Percentiles rank a stretch among this genome's conserved stretches.
These are phyloP conservation scores for Listronotus oregonensis DNA, from an alignment of 1,140 invertebrate species.

Conservation along the genomic window DNA sequence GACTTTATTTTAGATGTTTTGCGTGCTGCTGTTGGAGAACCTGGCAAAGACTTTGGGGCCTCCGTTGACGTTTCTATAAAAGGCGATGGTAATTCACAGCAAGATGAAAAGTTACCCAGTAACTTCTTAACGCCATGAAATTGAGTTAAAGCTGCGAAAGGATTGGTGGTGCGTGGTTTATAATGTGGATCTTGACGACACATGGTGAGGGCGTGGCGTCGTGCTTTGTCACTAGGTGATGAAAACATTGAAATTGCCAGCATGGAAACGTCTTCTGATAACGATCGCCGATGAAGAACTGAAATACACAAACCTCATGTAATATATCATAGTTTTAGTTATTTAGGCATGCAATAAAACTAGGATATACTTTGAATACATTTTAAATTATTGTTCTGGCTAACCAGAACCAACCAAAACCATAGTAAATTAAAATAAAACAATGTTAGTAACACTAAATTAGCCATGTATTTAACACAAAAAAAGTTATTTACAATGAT, in stretches of 20 bases:
- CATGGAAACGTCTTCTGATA: constrained; percentile 68
- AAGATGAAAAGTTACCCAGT: constrained; percentile 75
- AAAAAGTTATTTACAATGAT: constrained; percentile 1
- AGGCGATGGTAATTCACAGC: constrained; percentile 73
- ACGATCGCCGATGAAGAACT: constrained; percentile 69
- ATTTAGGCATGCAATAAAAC: no score
- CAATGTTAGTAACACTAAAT: neutral
- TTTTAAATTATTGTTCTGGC: no score
- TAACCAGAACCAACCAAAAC: constrained; percentile 3
- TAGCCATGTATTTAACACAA: neutral
- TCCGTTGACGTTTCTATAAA: constrained; percentile 55
- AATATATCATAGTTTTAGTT: neutral
- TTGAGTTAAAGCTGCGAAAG: constrained; percentile 70
- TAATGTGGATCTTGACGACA: constrained; percentile 80
- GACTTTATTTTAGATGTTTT: constrained; percentile 45
- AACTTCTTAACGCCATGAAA: constrained; percentile 78
- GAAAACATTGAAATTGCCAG: constrained; percentile 60
- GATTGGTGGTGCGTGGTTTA: constrained; percentile 70
- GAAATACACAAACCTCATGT: constrained; percentile 39
- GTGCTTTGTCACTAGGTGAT: constrained; percentile 73
- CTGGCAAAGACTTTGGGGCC: constrained; percentile 58
- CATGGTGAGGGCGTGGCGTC: constrained; percentile 74
- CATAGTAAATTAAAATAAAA: neutral
- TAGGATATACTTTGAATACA: constrained; percentile 14
- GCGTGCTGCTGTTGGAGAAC: constrained; percentile 57